phyloP scores from a whole-genome alignment of 2,113 vertebrate genomes.

The Nipponia nippon region DNA sequence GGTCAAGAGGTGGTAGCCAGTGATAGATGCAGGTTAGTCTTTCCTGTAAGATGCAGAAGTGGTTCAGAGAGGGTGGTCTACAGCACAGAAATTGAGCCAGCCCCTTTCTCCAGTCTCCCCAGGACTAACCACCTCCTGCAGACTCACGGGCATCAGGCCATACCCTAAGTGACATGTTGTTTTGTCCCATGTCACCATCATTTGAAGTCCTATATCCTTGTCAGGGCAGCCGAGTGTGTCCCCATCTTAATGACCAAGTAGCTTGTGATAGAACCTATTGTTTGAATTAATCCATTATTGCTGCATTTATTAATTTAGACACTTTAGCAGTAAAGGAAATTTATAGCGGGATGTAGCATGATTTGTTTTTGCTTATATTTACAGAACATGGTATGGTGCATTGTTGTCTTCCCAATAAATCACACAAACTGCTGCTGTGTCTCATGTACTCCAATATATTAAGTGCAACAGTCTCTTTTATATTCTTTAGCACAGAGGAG shows the following conservation, averaged over 20 bases:
- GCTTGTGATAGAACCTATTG: not conserved
- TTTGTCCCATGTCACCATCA: not conserved
- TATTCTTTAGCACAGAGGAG: slow-evolving; percentile 1
- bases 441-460: not conserved
- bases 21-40: not conserved
- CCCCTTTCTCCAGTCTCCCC: not conserved
- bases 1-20: not conserved
- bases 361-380: not conserved
- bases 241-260: not conserved
- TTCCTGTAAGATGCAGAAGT: not conserved
- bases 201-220: not conserved
- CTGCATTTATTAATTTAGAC: slow-evolving; percentile 6
- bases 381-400: not conserved
- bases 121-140: not conserved
- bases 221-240: not conserved
- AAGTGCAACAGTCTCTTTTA: slow-evolving; percentile 10
- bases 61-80: not conserved
- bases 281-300: not conserved
- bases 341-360: not conserved
- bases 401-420: not conserved
- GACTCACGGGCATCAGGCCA: not conserved
- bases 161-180: not conserved
- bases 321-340: not conserved
- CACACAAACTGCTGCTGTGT: slow-evolving; percentile 4
- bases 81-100: not conserved